Percentiles rank a stretch among this genome's conserved stretches.
Conservation (phyloP, 2,888 invertebrate species). For the Tetragonula carbonaria region DNA sequence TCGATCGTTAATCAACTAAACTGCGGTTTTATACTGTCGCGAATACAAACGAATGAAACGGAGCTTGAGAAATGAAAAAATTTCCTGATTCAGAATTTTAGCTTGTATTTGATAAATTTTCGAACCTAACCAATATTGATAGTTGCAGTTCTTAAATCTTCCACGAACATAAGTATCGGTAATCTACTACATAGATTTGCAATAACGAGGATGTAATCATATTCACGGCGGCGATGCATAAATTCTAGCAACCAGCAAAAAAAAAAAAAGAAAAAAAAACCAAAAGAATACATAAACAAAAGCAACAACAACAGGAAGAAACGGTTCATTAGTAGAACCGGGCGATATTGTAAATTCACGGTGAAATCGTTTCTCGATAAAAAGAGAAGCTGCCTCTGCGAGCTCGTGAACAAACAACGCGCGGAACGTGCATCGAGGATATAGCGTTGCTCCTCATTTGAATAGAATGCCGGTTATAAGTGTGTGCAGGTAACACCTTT, state of each 20-base stretch:
- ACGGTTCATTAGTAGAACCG: conserved; percentile 22
- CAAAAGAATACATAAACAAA: no score
- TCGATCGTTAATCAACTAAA: background rate
- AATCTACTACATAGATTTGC: no score
- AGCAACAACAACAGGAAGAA: conserved; percentile 2
- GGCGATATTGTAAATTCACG: conserved; percentile 21
- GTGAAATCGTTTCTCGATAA: conserved; percentile 53
- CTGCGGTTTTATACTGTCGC: no score
- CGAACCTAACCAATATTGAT: no score
- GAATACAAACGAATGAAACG: no score
- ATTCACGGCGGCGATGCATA: background rate
- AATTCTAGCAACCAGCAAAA: background rate
- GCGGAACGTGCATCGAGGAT: conserved; percentile 46
- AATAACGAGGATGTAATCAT: background rate
- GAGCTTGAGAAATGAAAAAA: no score
- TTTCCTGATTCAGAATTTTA: no score
- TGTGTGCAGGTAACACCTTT: conserved; percentile 77
- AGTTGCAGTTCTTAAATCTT: no score
- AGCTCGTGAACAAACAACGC: conserved; percentile 58
- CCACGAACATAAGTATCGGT: no score
- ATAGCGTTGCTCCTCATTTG: conserved; percentile 69
- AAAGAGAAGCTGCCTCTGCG: conserved; percentile 17
- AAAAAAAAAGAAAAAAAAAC: background rate
- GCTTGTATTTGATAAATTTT: no score
- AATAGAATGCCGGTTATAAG: conserved; percentile 76